Evolutionary conservation across 2,797 vertebrate species (phyloP), one percentile per base, ranked within the genome.

Genomic region (Cuculus canorus): DNA sequence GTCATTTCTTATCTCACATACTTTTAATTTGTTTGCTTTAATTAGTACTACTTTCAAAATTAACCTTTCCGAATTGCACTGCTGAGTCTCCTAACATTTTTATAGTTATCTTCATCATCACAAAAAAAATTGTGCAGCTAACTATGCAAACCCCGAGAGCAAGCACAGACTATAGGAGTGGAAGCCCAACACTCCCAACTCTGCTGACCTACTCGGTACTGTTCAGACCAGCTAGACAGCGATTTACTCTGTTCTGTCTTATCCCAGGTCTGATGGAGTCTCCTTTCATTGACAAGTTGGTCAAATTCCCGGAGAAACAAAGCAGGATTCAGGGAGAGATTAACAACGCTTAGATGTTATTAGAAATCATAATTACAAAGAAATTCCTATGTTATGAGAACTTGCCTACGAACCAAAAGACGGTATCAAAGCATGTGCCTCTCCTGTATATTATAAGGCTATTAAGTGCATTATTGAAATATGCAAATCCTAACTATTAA

Each of bases 401-500:
- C 75, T 91, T 87, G 54, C 84, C 76, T 83, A 75, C 69, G 88
- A 95, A 94, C 41, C 30, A 88, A 91, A 93, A 95, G 37, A 28
- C 21, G 52, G 13, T 78, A 78, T 94, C 86, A 93, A 91, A 95
- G 91, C 50, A 11, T 50, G 22, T 33, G 25, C 63, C 56, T 85
- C 39, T 88, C 35, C 56, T 86, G 21, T 71, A 33, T 69, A 41
- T 73, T 75, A 75, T 78, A 71, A 78, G 47, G 47, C 37, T 88
- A 69, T 68, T 91, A 76, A 32, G 53, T 45, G 35, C 85, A 35
- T 63, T 94, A 76, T 30, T 92, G 89, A 78, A 92, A 92, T 81
- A 94, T 88, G 91, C 43, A 96, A 95, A 95, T 89, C 47, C 18
- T 54, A 57, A 57, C 53, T 93, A 81, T 90, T 96, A 95, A 81